These are phyloP conservation scores for Acomys russatus DNA, from an alignment of 2,797 vertebrate genomes.

Conservation along the genomic window DNA sequence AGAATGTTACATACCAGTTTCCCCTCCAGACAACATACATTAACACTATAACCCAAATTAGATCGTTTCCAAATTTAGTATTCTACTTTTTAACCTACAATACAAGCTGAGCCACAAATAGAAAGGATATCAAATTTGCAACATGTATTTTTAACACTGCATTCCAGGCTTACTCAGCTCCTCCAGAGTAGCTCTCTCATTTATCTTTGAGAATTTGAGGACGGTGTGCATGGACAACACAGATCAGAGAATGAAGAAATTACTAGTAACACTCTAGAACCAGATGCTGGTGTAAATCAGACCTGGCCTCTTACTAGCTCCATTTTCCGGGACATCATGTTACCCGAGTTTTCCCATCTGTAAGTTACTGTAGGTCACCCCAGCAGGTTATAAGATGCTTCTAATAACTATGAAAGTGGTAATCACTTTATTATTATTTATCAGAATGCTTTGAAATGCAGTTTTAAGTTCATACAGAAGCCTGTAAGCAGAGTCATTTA, in stretches of 20 bases:
- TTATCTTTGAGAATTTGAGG: neutral
- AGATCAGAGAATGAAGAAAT: neutral
- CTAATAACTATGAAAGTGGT: neutral
- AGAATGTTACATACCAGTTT: slow-evolving; percentile 21
- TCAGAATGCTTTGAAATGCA: slow-evolving; percentile 33
- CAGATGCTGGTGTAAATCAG: neutral
- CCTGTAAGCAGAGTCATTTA: slow-evolving; percentile 5
- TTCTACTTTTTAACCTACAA: slow-evolving; percentile 37
- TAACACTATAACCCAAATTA: slow-evolving; percentile 17
- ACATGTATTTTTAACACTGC: slow-evolving; percentile 39
- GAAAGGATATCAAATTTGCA: slow-evolving; percentile 23
- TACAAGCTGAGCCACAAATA: slow-evolving; percentile 36
- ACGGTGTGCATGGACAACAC: neutral
- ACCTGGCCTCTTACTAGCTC: neutral
- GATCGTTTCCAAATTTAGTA: slow-evolving; percentile 33
- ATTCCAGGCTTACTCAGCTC: slow-evolving; percentile 31
- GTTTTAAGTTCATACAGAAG: slow-evolving; percentile 64
- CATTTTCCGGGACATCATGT: slow-evolving; percentile 17
- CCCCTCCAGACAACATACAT: slow-evolving; percentile 4
- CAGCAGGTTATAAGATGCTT: slow-evolving; percentile 15
- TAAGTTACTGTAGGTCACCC: neutral
- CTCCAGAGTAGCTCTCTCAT: neutral
- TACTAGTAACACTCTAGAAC: neutral
- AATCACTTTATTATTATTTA: neutral
- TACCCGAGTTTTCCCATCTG: slow-evolving; percentile 1